phyloP scores from a whole-genome alignment of 2,888 invertebrate species.

The Timandra comae region DNA sequence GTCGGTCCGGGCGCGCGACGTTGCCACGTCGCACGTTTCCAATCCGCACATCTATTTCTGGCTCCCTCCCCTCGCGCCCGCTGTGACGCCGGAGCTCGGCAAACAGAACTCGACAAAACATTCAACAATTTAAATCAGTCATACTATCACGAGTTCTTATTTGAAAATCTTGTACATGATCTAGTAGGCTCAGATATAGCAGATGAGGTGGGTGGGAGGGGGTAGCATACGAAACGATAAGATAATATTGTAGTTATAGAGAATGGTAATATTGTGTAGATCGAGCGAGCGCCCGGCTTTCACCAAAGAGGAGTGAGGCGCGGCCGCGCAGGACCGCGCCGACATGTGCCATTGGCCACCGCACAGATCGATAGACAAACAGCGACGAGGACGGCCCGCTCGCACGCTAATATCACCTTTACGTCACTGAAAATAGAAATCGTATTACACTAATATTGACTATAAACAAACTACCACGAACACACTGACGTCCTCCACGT shows the following conservation, averaged over 20 bases:
- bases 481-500: slow-evolving; percentile 61
- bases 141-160: slow-evolving; percentile 39
- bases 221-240: slow-evolving; percentile 47
- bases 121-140: slow-evolving; percentile 46
- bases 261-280: slow-evolving; percentile 32
- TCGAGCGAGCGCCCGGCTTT: slow-evolving; percentile 62
- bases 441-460: slow-evolving; percentile 53
- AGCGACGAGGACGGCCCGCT: slow-evolving; percentile 73
- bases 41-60: slow-evolving; percentile 71
- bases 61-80: slow-evolving; percentile 48
- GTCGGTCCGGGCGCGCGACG: slow-evolving; percentile 59
- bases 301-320: slow-evolving; percentile 56
- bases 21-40: slow-evolving; percentile 70
- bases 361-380: slow-evolving; percentile 80
- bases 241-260: slow-evolving; percentile 44
- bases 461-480: slow-evolving; percentile 78
- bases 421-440: slow-evolving; percentile 44
- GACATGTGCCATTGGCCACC: slow-evolving; percentile 80
- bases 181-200: slow-evolving; percentile 40
- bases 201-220: slow-evolving; percentile 21
- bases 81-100: slow-evolving; percentile 50
- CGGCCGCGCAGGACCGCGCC: slow-evolving; percentile 71
- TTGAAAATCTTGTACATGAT: slow-evolving; percentile 48
- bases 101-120: slow-evolving; percentile 65
- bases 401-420: slow-evolving; percentile 64